These are phyloP conservation scores for Epinephelus awoara DNA, from an alignment of 2,797 vertebrate species.

Conservation along the genomic window DNA sequence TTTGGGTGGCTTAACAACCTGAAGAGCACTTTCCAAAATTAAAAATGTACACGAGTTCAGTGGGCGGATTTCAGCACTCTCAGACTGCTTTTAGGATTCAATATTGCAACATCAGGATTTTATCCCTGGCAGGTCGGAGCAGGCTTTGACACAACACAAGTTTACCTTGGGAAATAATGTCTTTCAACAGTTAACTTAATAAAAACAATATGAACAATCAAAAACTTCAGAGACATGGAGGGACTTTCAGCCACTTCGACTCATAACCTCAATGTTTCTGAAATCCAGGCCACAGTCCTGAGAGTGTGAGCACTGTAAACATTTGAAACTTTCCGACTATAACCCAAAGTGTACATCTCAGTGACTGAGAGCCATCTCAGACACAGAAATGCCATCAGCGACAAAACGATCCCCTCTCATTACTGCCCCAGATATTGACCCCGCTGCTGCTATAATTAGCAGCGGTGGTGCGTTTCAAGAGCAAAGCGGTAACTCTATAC, in stretches of 20 bases:
- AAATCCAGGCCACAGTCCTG: not conserved
- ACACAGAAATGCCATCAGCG: not conserved
- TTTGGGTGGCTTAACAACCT: not conserved
- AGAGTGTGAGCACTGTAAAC: not conserved
- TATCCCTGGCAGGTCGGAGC: too few species aligned
- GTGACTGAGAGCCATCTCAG: conserved; percentile 2
- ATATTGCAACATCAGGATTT: too few species aligned
- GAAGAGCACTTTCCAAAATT: not conserved
- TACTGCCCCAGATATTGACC: conserved; percentile 47
- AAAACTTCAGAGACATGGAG: too few species aligned
- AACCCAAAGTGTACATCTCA: conserved; percentile 12
- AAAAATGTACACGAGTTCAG: not conserved
- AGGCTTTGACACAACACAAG: too few species aligned
- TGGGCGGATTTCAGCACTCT: too few species aligned
- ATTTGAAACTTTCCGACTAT: not conserved
- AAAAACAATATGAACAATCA: not conserved
- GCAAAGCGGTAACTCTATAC: conserved; percentile 62
- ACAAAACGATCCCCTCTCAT: conserved; percentile 38
- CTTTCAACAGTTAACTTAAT: not conserved
- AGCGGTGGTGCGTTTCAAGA: conserved; percentile 30
- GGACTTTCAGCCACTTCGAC: not conserved
- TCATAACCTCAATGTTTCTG: not conserved
- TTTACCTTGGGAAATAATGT: too few species aligned
- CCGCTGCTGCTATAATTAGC: conserved; percentile 53
- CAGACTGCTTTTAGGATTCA: too few species aligned